Evolutionary conservation across 1,140 invertebrate genomes (phyloP).

Genomic region (Leptopilina clavipes): DNA sequence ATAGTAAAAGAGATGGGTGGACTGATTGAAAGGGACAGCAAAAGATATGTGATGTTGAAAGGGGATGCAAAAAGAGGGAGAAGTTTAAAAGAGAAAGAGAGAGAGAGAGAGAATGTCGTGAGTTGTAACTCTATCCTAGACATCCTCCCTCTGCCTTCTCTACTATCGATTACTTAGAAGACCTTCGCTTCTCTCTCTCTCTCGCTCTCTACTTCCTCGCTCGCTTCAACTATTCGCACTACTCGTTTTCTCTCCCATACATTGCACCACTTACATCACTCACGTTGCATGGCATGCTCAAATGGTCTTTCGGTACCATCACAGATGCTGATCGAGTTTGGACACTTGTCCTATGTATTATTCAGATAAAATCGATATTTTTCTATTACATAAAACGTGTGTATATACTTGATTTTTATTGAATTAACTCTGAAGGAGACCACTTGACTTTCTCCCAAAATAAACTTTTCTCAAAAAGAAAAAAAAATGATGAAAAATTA

Average conservation of each 20-base stretch:
- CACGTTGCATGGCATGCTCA: slow-evolving; percentile 39
- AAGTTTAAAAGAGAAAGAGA: neutral
- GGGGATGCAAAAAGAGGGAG: slow-evolving; percentile 26
- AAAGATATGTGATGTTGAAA: slow-evolving; percentile 33
- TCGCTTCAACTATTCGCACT: slow-evolving; percentile 25
- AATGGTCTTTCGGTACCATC: slow-evolving; percentile 36
- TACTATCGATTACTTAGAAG: slow-evolving; percentile 30
- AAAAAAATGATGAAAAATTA: too few relatives aligned
- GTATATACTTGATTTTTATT: too few relatives aligned
- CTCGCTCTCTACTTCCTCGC: neutral
- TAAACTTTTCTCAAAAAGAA: too few relatives aligned
- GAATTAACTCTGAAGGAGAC: too few relatives aligned
- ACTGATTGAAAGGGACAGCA: slow-evolving; percentile 30
- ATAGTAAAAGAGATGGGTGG: slow-evolving; percentile 32
- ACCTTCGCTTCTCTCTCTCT: slow-evolving; percentile 37
- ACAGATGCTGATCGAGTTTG: slow-evolving; percentile 48
- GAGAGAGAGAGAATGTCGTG: slow-evolving; percentile 5
- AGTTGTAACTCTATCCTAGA: slow-evolving; percentile 15
- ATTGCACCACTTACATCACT: slow-evolving; percentile 37
- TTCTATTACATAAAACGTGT: neutral
- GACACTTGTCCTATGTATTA: slow-evolving; percentile 32
- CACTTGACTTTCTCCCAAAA: too few relatives aligned
- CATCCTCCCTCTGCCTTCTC: slow-evolving; percentile 36
- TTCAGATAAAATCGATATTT: slow-evolving; percentile 29
- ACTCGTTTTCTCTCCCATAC: neutral